Base-by-base conservation (phyloP, 1,140 invertebrate species). In the Atopsyche davidsoni region DNA sequence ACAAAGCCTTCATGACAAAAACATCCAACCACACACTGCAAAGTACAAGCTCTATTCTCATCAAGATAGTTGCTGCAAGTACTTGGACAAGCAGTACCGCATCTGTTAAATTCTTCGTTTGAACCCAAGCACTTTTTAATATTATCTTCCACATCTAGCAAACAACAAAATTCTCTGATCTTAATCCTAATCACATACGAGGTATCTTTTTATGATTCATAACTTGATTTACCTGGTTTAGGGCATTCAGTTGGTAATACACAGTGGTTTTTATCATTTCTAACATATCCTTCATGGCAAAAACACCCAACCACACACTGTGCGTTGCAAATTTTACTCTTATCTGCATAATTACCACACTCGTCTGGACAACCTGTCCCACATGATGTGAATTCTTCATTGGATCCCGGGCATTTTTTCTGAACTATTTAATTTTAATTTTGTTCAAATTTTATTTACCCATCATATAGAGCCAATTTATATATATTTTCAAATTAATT, bases 31-130 rank as follows among this genome's bases (percentile, higher is more conserved):
- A 43, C 40, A 25, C 48, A 51, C 1, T 14, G 23, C 16, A 24
- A n/a, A 32, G 42, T 32, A 19, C 48, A 51, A 6, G 6, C 18
- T 19, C 21, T 28, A 13, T 35, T 35, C 13, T 44, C 34, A 34
- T 34, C 32, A 0, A 22, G 10, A 13, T 40, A 36, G 39, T 51
- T 38, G 6, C 35, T 24, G 22, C 48, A 51, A 13, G 28, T 43
- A 9, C 18, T 25, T 11, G 39, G 48, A 43, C 48, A 51, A 7
- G 39, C 25, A 10, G 48, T 24, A 14, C 48, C 48, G 35, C 48
- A 51, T 11, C 4, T 11, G 25, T 18, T 7, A 14, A 21, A 41
- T 41, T 18, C 18, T 21, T 41, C 39, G n/a, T 19, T 40, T 9
- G 18, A 18, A 21, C 9, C 18, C 32, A 3, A 13, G 11, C 32